Conservation (phyloP, 2,113 vertebrate species). For the Chionis minor region DNA sequence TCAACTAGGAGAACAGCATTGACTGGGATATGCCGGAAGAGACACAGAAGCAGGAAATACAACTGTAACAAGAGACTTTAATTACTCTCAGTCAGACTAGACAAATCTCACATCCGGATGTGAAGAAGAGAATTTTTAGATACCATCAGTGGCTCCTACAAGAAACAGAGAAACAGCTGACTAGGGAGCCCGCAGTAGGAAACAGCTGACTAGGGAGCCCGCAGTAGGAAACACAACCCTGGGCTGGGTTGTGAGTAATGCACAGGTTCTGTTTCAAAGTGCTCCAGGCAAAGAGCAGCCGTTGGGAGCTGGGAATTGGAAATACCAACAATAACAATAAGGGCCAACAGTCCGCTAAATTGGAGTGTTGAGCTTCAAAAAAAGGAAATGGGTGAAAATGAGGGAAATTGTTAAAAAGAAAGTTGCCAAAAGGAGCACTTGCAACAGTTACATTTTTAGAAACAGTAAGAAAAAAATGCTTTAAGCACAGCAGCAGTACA, state of each 20-base stretch:
- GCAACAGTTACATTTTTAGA: background rate
- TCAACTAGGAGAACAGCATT: background rate
- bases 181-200: background rate
- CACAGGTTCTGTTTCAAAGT: background rate
- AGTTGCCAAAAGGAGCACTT: background rate
- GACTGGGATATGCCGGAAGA: background rate
- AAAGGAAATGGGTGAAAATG: background rate
- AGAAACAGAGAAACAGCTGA: background rate
- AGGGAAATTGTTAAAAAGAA: background rate
- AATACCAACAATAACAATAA: background rate
- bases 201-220: background rate
- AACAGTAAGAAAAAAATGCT: background rate
- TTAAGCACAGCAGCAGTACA: background rate
- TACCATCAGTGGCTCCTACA: background rate
- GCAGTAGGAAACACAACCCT: background rate
- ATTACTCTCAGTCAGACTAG: background rate
- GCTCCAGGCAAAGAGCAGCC: background rate
- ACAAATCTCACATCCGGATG: background rate
- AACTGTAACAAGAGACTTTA: slow-evolving; percentile 23
- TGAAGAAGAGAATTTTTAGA: slow-evolving; percentile 12
- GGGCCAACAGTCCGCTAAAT: background rate
- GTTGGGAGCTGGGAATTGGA: background rate
- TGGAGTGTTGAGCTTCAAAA: background rate
- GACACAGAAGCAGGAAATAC: slow-evolving; percentile 13
- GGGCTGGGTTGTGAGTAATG: background rate